Percentiles rank a stretch among this genome's conserved stretches.
phyloP scores from a whole-genome alignment of 64 coral and sea anemone species.

The Catalaphyllia jardinei region DNA sequence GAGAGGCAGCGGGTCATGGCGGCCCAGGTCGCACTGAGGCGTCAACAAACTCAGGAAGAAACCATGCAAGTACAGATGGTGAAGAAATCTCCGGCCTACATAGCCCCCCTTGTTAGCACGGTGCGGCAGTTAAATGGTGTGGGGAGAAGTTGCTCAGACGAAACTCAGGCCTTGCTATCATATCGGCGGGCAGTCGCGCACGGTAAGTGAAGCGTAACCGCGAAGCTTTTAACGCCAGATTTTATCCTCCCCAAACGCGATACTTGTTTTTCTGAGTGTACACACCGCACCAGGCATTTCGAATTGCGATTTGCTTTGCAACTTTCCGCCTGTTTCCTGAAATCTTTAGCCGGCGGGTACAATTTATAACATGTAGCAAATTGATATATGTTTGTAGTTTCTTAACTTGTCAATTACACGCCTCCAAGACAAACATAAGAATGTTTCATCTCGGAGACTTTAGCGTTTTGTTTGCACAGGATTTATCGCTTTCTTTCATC shows the following conservation, averaged over 20 bases:
- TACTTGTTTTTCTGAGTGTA: not conserved
- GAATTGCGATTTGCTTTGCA: not conserved
- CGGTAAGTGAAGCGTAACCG: not conserved
- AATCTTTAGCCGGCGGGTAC: conserved; percentile 2
- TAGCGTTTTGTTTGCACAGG: not conserved
- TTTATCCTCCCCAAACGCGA: not conserved
- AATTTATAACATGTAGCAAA: conserved; percentile 98
- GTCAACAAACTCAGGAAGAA: conserved; percentile 89
- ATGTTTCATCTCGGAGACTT: conserved; percentile 32
- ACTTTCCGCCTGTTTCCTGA: conserved; percentile 10
- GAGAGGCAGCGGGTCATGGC: conserved; percentile 98
- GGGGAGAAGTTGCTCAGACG: not conserved
- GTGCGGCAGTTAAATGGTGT: conserved; percentile 24
- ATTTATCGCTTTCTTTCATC: conserved; percentile 1
- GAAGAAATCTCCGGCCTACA: not conserved
- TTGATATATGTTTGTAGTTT: conserved; percentile 92
- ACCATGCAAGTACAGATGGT: conserved; percentile 36
- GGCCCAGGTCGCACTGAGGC: conserved; percentile 89
- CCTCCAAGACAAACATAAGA: conserved; percentile 16
- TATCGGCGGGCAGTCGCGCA: not conserved
- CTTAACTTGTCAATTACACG: conserved; percentile 88
- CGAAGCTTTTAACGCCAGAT: not conserved
- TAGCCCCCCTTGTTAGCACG: not conserved
- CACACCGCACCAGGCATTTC: not conserved
- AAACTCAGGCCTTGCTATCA: not conserved